A percentile compares a stretch with the other conserved stretches of the same genome.
These are phyloP conservation scores for Halcyon senegalensis DNA, from an alignment of 2,113 vertebrate species.

Conservation along the genomic window DNA sequence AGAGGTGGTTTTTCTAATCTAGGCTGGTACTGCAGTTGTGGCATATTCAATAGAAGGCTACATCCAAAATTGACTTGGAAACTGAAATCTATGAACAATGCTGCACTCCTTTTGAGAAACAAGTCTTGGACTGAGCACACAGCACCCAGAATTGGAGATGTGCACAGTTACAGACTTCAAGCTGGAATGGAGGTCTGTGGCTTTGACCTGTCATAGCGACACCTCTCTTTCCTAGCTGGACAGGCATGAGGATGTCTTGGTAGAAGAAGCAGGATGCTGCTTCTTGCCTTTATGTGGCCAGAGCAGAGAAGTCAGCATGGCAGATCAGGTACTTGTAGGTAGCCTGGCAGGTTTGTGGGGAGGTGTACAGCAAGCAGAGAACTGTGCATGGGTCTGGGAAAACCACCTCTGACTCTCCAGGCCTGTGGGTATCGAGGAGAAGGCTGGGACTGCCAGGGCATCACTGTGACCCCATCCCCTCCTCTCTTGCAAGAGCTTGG, in stretches of 20 bases:
- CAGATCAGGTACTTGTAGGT: neutral
- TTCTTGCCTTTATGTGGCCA: neutral
- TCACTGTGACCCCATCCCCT: neutral
- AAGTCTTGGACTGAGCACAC: neutral
- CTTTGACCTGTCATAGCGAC: neutral
- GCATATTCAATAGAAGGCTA: neutral
- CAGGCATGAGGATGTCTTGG: neutral
- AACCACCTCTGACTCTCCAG: fast-evolving
- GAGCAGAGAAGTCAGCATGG: neutral
- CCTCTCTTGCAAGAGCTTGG: neutral
- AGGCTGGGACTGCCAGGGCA: neutral
- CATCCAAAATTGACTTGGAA: neutral
- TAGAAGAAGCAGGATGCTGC: neutral
- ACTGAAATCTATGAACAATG: neutral
- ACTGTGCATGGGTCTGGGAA: fast-evolving
- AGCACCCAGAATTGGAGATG: neutral
- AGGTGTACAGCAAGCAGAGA: neutral
- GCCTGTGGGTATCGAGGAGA: neutral
- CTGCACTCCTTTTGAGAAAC: neutral
- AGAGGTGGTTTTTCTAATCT: neutral
- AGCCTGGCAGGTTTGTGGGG: neutral
- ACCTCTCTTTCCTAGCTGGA: neutral
- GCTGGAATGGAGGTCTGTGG: neutral
- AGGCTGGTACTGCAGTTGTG: neutral
- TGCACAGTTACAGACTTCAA: neutral